Conservation (phyloP, 2,888 invertebrate species). For the Augiades crinisus region DNA sequence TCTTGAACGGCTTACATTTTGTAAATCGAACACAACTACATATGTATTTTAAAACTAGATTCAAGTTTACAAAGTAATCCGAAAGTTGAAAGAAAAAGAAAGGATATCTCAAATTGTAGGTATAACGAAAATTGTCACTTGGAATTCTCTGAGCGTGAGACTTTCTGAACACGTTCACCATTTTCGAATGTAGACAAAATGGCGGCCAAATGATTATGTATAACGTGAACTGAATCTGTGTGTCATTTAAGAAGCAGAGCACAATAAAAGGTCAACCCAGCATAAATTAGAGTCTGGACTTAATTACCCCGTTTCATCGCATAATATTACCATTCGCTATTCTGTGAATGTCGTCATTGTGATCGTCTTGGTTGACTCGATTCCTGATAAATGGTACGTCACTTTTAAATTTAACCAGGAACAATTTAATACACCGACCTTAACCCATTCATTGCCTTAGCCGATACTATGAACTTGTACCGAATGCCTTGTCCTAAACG, state of each 20-base stretch:
- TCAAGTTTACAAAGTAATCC: background rate
- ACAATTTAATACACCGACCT: no score
- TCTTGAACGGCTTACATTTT: background rate
- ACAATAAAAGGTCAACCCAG: conserved; percentile 22
- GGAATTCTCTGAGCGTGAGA: background rate
- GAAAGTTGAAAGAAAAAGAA: background rate
- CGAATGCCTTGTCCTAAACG: no score
- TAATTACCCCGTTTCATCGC: conserved; percentile 13
- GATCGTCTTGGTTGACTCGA: background rate
- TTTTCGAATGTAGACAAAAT: conserved; percentile 18
- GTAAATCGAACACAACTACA: background rate
- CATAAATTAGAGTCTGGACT: conserved; percentile 16
- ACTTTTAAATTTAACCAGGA: no score
- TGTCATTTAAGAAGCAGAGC: background rate
- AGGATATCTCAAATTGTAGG: background rate
- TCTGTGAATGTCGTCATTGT: conserved; percentile 12
- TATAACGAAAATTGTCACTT: background rate
- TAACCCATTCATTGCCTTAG: no score
- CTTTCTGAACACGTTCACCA: conserved; percentile 9
- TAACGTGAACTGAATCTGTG: conserved; percentile 9
- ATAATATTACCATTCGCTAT: conserved; percentile 2
- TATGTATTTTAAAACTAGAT: background rate
- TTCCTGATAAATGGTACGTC: background rate
- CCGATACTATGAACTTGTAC: no score
- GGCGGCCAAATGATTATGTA: conserved; percentile 16